These are phyloP conservation scores for Archivesica marissinica DNA, from an alignment of 1,140 invertebrate species.

Conservation along the genomic window DNA sequence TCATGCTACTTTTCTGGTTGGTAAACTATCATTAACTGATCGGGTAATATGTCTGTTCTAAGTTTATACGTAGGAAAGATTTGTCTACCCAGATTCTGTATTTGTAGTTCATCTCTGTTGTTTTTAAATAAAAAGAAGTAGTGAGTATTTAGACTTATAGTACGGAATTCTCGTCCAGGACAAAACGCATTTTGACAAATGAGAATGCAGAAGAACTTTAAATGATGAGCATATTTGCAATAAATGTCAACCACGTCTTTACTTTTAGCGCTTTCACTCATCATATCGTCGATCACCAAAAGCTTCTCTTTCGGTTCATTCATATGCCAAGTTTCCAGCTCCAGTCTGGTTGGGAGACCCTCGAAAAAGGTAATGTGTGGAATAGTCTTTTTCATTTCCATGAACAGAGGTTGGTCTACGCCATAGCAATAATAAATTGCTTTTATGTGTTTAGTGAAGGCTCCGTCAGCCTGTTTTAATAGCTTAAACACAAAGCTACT, in stretches of 20 bases:
- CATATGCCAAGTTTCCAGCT: constrained; percentile 45
- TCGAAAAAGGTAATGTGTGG: constrained; percentile 26
- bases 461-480: constrained; percentile 19
- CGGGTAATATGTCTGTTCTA: constrained; percentile 38
- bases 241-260: not conserved
- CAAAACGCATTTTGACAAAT: constrained; percentile 32
- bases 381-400: constrained; percentile 11
- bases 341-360: constrained; percentile 33
- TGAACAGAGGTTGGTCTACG: constrained; percentile 33
- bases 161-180: constrained; percentile 21
- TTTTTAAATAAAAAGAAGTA: constrained; percentile 54
- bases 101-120: constrained; percentile 47
- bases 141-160: constrained; percentile 39
- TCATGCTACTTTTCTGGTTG: constrained; percentile 40
- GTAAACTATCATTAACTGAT: constrained; percentile 42
- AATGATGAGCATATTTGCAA: constrained; percentile 14
- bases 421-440: constrained; percentile 45
- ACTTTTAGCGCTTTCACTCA: constrained; percentile 29
- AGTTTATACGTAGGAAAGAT: constrained; percentile 48
- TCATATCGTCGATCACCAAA: constrained; percentile 34
- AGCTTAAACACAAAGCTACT: constrained; percentile 44
- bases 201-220: not conserved
- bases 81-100: constrained; percentile 37
- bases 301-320: constrained; percentile 26
- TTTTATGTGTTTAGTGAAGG: constrained; percentile 44